These are phyloP conservation scores for Tapirus indicus DNA, from an alignment of 2,797 vertebrate species.

Conservation along the genomic window DNA sequence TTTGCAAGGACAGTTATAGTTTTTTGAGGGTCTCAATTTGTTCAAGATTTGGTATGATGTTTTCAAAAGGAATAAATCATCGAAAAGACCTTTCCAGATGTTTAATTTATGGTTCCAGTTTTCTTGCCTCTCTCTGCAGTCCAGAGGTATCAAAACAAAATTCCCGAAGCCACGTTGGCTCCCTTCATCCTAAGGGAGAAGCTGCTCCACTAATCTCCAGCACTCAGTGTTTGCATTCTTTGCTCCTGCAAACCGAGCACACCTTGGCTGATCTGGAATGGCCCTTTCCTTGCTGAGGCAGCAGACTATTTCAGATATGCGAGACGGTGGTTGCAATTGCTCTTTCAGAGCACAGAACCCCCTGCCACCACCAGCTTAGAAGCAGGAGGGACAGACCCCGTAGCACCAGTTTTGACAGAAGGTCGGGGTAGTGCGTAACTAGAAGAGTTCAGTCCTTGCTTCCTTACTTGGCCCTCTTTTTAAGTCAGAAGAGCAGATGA, in stretches of 20 bases:
- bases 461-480: background rate
- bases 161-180: background rate
- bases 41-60: background rate
- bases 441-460: background rate
- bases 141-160: background rate
- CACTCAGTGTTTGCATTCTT: background rate
- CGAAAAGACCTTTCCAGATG: background rate
- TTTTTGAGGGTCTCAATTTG: background rate
- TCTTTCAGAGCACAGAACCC: background rate
- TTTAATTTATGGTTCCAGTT: background rate
- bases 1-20: background rate
- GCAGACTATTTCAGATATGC: background rate
- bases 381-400: background rate
- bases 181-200: background rate
- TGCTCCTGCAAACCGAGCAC: background rate
- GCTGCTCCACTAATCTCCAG: background rate
- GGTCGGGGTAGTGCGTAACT: background rate
- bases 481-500: background rate
- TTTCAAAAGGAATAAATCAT: conserved; percentile 12
- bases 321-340: background rate
- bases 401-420: background rate
- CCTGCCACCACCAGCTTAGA: background rate
- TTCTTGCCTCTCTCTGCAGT: background rate
- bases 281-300: background rate
- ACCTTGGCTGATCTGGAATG: background rate